Evolutionary conservation across 2,888 invertebrate species (phyloP).

Genomic region (Resseliella maxima): DNA sequence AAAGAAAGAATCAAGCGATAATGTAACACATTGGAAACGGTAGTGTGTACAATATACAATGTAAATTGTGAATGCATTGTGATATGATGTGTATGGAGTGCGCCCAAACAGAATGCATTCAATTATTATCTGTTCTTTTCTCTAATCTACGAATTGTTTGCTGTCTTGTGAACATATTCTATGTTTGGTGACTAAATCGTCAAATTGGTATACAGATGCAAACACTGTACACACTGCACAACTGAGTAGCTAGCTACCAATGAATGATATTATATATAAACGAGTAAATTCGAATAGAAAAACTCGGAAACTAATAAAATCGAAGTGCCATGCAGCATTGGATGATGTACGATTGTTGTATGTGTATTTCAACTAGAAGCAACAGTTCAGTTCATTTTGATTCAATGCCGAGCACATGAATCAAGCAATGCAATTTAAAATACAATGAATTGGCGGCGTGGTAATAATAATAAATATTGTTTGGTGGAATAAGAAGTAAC

Average conservation of each 20-base stretch:
- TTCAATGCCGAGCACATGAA: conserved; percentile 51
- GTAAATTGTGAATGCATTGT: conserved; percentile 12
- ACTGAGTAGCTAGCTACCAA: not conserved
- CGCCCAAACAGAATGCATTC: conserved; percentile 40
- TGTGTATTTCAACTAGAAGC: not conserved
- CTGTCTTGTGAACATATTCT: conserved; percentile 37
- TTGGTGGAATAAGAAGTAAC: not conserved
- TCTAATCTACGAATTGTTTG: conserved; percentile 45
- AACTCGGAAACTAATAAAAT: conserved; percentile 37
- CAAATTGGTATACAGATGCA: not conserved
- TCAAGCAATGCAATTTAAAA: conserved; percentile 51
- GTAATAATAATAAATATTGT: conserved; percentile 51
- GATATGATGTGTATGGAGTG: conserved; percentile 39
- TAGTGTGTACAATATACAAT: not conserved
- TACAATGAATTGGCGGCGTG: conserved; percentile 48
- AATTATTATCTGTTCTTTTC: conserved; percentile 21
- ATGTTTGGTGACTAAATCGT: conserved; percentile 45
- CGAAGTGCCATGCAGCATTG: not conserved
- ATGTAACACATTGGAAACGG: conserved; percentile 47
- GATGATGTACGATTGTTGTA: not conserved
- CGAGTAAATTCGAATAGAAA: not conserved
- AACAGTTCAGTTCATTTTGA: too few species aligned
- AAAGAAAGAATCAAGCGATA: not conserved
- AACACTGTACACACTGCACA: not conserved
- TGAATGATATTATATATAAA: not conserved